A percentile compares a stretch with the other conserved stretches of the same genome.
These are phyloP conservation scores for Vollenhovia emeryi DNA, from an alignment of 1,140 invertebrate genomes.

Conservation along the genomic window DNA sequence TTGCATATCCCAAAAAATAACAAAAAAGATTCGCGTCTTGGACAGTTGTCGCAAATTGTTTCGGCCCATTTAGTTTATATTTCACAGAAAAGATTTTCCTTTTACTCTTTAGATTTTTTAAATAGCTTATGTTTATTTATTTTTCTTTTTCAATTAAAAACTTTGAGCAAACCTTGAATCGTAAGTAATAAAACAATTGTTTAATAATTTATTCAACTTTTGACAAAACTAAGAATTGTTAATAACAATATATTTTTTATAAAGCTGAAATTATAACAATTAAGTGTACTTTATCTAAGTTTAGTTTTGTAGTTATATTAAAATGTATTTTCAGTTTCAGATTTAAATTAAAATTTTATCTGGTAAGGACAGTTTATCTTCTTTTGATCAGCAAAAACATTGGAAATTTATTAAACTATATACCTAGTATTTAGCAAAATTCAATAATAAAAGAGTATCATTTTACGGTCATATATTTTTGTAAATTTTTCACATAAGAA, in stretches of 20 bases:
- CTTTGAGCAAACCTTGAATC: background rate
- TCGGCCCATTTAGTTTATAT: background rate
- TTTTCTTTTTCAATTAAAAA: background rate
- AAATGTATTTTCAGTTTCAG: background rate
- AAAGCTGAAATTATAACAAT: background rate
- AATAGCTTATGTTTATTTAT: background rate
- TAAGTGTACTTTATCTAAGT: no score
- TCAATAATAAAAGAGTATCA: background rate
- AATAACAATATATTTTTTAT: background rate
- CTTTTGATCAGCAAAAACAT: background rate
- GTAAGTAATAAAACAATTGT: background rate
- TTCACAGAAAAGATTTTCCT: background rate
- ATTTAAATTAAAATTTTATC: background rate
- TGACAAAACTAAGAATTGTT: no score
- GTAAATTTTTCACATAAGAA: background rate
- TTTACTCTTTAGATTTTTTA: background rate
- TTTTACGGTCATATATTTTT: background rate
- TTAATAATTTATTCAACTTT: background rate
- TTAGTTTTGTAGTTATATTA: background rate
- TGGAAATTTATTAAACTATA: background rate
- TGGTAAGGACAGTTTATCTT: background rate
- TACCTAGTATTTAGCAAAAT: background rate
- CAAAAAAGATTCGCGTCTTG: background rate
- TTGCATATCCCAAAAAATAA: background rate
- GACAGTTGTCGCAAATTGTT: background rate